A percentile compares a stretch with the other conserved stretches of the same genome.
Conservation (phyloP, 2,888 invertebrate genomes). For the Melanophora roralis region DNA sequence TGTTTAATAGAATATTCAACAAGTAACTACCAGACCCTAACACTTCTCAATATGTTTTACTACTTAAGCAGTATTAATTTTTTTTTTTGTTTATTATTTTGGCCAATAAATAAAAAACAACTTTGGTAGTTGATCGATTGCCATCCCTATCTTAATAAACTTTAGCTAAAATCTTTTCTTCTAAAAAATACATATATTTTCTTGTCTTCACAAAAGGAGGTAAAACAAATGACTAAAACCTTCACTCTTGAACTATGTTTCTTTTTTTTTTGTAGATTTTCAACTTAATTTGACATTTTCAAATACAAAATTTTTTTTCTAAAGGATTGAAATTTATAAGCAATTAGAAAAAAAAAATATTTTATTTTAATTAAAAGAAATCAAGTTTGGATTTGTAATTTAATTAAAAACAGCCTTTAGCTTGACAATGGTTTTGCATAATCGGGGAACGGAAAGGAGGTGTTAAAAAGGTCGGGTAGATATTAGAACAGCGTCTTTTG, state of each 20-base stretch:
- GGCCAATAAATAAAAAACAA: not conserved
- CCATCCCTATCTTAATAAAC: conserved; percentile 60
- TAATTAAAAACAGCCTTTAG: not conserved
- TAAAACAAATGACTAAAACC: conserved; percentile 60
- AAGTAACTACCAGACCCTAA: not conserved
- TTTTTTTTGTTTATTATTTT: conserved; percentile 11
- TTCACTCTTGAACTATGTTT: conserved; percentile 64
- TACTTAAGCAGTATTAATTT: conserved; percentile 43
- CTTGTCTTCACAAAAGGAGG: conserved; percentile 24
- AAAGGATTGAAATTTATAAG: not conserved
- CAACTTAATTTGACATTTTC: conserved; percentile 55
- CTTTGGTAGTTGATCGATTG: conserved; percentile 56
- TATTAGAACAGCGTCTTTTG: no score
- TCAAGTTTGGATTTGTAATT: conserved; percentile 4
- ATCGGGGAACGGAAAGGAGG: no score
- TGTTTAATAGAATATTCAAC: conserved; percentile 29
- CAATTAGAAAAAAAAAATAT: not conserved
- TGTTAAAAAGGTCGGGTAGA: no score
- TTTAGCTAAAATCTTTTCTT: conserved; percentile 50
- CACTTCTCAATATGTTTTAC: not conserved
- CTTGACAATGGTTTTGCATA: no score
- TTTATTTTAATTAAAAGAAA: not conserved
- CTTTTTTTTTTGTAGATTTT: not conserved
- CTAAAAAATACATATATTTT: conserved; percentile 21
- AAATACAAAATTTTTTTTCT: conserved; percentile 19